These are phyloP conservation scores for Solea senegalensis DNA, from an alignment of 2,113 vertebrate genomes.

Conservation along the genomic window DNA sequence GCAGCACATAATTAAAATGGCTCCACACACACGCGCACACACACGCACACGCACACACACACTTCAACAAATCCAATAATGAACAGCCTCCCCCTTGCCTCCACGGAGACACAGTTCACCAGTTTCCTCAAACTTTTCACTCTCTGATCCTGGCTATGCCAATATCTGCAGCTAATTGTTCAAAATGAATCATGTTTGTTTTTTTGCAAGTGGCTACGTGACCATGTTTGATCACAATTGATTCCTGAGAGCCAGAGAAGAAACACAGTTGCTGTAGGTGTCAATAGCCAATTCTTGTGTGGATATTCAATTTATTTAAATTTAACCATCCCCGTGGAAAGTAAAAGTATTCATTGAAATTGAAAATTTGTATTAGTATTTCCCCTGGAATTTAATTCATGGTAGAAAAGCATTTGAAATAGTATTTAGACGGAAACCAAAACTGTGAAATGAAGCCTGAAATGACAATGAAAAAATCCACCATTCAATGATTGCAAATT, in stretches of 20 bases:
- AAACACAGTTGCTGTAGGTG: slow-evolving; percentile 15
- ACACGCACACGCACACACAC: slow-evolving; percentile 67
- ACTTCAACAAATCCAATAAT: slow-evolving; percentile 72
- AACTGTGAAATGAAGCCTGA: slow-evolving; percentile 27
- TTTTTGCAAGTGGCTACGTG: not conserved
- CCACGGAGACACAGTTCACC: slow-evolving; percentile 62
- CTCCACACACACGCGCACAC: slow-evolving; percentile 69
- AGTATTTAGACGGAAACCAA: slow-evolving; percentile 19
- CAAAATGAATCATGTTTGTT: not conserved
- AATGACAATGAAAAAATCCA: slow-evolving; percentile 27
- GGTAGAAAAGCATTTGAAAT: slow-evolving; percentile 24
- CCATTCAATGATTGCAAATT: slow-evolving; percentile 28
- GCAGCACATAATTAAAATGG: slow-evolving; percentile 76
- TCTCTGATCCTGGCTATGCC: slow-evolving; percentile 32
- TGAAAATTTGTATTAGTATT: slow-evolving; percentile 53
- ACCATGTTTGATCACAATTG: slow-evolving; percentile 3
- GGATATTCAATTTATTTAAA: slow-evolving; percentile 47
- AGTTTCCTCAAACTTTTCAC: slow-evolving; percentile 59
- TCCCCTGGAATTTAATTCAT: slow-evolving; percentile 43
- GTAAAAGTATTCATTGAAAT: slow-evolving; percentile 58
- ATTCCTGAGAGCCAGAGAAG: slow-evolving; percentile 5
- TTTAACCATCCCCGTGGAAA: slow-evolving; percentile 46
- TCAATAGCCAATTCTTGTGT: not conserved
- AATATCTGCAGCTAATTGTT: slow-evolving; percentile 30
- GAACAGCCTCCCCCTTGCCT: slow-evolving; percentile 51